Conservation (phyloP, 2,113 vertebrate species). For the Malurus alboscapulatus region DNA sequence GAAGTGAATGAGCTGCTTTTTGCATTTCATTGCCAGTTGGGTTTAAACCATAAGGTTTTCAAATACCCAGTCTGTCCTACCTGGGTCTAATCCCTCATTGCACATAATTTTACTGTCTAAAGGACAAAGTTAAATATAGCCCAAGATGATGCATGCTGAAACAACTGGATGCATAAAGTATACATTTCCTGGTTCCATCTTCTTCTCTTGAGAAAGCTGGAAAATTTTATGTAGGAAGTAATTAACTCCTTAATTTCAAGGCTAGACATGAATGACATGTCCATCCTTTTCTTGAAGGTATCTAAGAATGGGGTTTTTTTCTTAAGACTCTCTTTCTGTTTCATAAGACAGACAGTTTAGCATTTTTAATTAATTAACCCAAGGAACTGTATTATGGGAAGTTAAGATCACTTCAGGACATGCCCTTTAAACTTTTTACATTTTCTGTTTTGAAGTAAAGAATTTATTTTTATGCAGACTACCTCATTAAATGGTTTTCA, state of each 20-base stretch:
- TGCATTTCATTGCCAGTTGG: background rate
- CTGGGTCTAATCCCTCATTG: background rate
- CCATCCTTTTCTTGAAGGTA: background rate
- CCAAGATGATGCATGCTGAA: background rate
- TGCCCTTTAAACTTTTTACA: background rate
- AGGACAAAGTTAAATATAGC: background rate
- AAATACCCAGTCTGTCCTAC: background rate
- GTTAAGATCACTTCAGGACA: background rate
- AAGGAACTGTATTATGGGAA: background rate
- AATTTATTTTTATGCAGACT: background rate
- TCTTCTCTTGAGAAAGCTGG: background rate
- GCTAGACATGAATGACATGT: background rate
- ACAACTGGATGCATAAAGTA: background rate
- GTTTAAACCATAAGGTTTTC: background rate
- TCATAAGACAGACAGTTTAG: background rate
- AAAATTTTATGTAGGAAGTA: background rate
- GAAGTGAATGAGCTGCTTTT: background rate
- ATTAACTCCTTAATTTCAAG: background rate
- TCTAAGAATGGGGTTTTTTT: background rate
- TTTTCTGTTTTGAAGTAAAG: background rate
- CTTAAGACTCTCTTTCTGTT: background rate
- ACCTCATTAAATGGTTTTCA: constrained; percentile 34
- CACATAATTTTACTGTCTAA: background rate
- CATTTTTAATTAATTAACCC: background rate
- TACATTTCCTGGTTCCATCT: background rate